phyloP scores from a whole-genome alignment of 2,888 invertebrate species.

The Rambutsinella grinnellia region DNA sequence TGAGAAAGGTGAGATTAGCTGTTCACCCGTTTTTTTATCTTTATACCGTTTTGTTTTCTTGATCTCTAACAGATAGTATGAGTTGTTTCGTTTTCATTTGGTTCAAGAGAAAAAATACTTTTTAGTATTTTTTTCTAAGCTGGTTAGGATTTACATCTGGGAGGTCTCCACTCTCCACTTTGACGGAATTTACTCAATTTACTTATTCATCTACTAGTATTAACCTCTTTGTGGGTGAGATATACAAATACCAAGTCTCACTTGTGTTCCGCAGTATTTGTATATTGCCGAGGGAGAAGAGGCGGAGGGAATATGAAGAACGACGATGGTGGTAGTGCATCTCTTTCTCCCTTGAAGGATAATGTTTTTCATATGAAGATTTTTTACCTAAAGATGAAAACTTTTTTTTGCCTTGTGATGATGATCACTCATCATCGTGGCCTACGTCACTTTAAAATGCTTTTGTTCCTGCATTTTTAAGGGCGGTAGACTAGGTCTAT shows the following conservation, averaged over 20 bases:
- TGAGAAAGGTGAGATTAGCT: slow-evolving; percentile 40
- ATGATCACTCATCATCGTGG: slow-evolving; percentile 32
- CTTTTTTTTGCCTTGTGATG: background rate
- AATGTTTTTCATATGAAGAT: slow-evolving; percentile 11
- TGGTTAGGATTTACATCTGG: slow-evolving; percentile 33
- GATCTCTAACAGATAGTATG: slow-evolving; percentile 29
- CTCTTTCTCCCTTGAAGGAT: slow-evolving; percentile 41
- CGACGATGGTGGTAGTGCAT: slow-evolving; percentile 21
- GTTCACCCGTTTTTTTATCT: slow-evolving; percentile 20
- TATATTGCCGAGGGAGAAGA: slow-evolving; percentile 28
- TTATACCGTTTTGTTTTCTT: slow-evolving; percentile 36
- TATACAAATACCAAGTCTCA: slow-evolving; percentile 12
- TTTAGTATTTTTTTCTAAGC: background rate
- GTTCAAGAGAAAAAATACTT: background rate
- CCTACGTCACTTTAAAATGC: slow-evolving; percentile 28
- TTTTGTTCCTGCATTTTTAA: background rate
- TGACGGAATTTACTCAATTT: slow-evolving; percentile 51
- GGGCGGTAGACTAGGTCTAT: slow-evolving; percentile 2
- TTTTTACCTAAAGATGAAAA: slow-evolving; percentile 7
- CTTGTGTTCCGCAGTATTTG: slow-evolving; percentile 3
- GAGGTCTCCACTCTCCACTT: slow-evolving; percentile 44
- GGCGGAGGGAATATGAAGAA: slow-evolving; percentile 32
- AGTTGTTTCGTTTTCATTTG: slow-evolving; percentile 14
- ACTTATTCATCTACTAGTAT: slow-evolving; percentile 32
- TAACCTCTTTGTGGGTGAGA: slow-evolving; percentile 53